A percentile compares a stretch with the other conserved stretches of the same genome.
Conservation (phyloP, 2,113 vertebrate genomes). For the Probosciger aterrimus region DNA sequence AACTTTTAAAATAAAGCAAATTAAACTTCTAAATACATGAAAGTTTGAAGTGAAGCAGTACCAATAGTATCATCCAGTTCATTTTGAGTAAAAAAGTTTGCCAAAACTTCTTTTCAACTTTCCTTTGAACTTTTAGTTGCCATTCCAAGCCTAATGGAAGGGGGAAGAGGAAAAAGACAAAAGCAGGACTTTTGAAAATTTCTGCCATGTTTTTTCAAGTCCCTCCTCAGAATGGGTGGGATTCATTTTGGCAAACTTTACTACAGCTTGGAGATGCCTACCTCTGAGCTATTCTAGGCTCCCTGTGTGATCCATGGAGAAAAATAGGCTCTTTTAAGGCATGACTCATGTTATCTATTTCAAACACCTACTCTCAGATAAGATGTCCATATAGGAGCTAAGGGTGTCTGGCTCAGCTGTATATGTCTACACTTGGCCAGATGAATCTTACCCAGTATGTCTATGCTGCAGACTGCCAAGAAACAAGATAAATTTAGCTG, state of each 20-base stretch:
- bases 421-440: conserved; percentile 28
- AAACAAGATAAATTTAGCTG: conserved; percentile 29
- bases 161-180: background rate
- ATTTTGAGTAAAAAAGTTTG: background rate
- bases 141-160: background rate
- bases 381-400: conserved; percentile 52
- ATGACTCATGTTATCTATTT: conserved; percentile 56
- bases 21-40: background rate
- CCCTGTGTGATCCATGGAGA: background rate
- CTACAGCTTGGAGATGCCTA: conserved; percentile 37
- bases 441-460: conserved; percentile 47
- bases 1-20: background rate
- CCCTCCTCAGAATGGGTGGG: background rate
- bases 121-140: background rate
- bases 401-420: conserved; percentile 55
- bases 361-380: conserved; percentile 35
- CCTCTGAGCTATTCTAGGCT: conserved; percentile 45
- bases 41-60: background rate
- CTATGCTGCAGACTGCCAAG: conserved; percentile 35
- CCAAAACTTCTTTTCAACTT: background rate
- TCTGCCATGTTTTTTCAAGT: background rate
- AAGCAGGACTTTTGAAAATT: background rate
- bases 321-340: background rate
- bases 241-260: conserved; percentile 41
- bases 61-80: background rate